Conservation (phyloP, 2,797 vertebrate species). For the Coranthus polyacanthus region DNA sequence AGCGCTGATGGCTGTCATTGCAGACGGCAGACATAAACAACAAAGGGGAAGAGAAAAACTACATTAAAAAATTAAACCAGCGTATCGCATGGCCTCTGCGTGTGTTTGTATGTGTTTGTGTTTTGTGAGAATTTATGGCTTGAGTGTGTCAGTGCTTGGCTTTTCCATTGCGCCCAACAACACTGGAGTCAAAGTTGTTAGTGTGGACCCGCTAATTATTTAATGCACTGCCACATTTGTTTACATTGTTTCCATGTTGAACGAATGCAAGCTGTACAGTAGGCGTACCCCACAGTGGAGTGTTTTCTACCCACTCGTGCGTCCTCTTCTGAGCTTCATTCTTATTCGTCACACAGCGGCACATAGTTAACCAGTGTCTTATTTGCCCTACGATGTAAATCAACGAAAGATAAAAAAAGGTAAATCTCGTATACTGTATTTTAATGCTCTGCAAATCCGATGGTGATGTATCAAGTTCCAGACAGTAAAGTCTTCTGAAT, state of each 20-base stretch:
- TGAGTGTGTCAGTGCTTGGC: constrained; percentile 55
- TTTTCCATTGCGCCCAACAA: constrained; percentile 52
- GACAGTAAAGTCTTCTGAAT: no score
- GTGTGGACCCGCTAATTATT: constrained; percentile 77
- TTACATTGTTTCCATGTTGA: constrained; percentile 71
- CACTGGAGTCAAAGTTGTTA: constrained; percentile 68
- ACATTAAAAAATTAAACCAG: constrained; percentile 66
- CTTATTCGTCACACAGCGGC: constrained; percentile 8
- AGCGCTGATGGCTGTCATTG: constrained; percentile 50
- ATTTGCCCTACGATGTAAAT: constrained; percentile 6
- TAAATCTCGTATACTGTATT: constrained; percentile 19
- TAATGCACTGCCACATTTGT: constrained; percentile 74
- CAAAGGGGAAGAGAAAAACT: constrained; percentile 23
- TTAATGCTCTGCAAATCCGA: neutral
- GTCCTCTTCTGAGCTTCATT: constrained; percentile 7
- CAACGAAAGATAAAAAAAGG: neutral
- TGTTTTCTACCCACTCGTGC: neutral
- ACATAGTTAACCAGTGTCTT: neutral
- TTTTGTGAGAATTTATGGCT: constrained; percentile 60
- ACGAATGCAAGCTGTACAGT: constrained; percentile 40
- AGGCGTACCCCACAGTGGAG: neutral
- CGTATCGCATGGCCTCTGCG: constrained; percentile 24
- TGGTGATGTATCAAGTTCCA: no score
- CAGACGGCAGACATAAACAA: constrained; percentile 41
- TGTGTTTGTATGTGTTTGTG: constrained; percentile 34